Base-by-base conservation (phyloP, 2,797 vertebrate genomes). In the Halcyon chelicuti region DNA sequence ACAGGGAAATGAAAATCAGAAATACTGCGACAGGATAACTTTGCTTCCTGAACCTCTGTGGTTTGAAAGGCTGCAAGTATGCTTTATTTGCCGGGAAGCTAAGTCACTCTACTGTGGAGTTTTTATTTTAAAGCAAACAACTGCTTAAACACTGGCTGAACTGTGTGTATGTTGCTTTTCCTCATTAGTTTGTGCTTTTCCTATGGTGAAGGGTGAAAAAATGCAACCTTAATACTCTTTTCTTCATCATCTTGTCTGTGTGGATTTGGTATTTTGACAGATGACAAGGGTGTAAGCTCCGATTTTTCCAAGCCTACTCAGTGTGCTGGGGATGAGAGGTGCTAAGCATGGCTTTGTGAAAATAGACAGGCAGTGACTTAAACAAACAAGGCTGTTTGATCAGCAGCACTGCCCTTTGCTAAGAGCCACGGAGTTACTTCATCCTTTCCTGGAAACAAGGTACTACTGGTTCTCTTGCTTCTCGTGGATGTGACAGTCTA, bases 361-460 rank as follows among this genome's bases (percentile, higher is more conserved):
- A 95, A 37, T 25, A 85, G 88, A n/a, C 49, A 54, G 72, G 67
- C 85, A 68, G 70, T 54, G 77, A 90, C 81, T 93, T 96, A 25
- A 93, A 44, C 91, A 96, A 96, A 95, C 87, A 93, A 9, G 61
- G 75, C 72, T 96, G 94, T 96, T 96, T 86, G 93, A 81, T 88
- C 82, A 91, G 87, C 92, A 84, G 63, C 31, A 0, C 25, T 94
- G 91, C 73, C 87, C 89, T 96, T 94, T 95, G 78, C 91, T 4
- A 1, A 14, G 79, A 61, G 78, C 75, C 83, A 87, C 20, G 7
- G 74, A 71, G 84, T 68, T 77, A 49, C 54, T 73, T 65, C 9
- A 4, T 14, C 16, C 42, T 52, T 77, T 63, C 77, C 55, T 81
- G 90, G 91, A 94, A 93, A 22, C 4, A 3, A 55, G 73, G 55